Conservation (phyloP, 2,888 invertebrate species). For the Eristalis pertinax region DNA sequence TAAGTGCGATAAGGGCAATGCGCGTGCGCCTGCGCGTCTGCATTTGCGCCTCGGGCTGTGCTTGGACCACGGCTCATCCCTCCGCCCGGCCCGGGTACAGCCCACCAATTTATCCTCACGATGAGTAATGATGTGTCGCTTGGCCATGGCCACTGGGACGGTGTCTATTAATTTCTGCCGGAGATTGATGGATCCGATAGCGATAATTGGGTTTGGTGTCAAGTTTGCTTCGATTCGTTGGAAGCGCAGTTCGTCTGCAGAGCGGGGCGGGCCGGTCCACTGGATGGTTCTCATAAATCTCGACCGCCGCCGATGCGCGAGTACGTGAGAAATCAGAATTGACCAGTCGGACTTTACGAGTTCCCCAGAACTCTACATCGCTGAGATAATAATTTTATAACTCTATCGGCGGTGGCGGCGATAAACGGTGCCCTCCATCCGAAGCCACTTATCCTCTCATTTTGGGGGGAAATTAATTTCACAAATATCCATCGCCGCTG, state of each 20-base stretch:
- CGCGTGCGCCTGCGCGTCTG: not conserved
- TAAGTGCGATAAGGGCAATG: slow-evolving; percentile 44
- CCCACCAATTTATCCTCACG: slow-evolving; percentile 58
- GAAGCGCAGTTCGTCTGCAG: slow-evolving; percentile 51
- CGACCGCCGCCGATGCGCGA: not conserved
- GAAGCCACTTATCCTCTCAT: slow-evolving; percentile 18
- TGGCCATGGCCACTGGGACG: slow-evolving; percentile 24
- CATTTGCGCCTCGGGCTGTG: slow-evolving; percentile 43
- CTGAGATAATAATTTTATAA: slow-evolving; percentile 62
- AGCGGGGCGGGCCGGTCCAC: too few species aligned
- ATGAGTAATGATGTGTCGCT: slow-evolving; percentile 67
- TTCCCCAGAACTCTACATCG: slow-evolving; percentile 32
- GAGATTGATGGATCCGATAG: slow-evolving; percentile 64
- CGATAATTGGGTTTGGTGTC: slow-evolving; percentile 68
- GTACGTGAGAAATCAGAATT: slow-evolving; percentile 47
- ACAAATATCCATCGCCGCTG: slow-evolving; percentile 41
- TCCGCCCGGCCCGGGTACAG: slow-evolving; percentile 48
- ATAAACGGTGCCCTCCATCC: not conserved
- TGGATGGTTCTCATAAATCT: slow-evolving; percentile 49
- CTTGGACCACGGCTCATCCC: slow-evolving; percentile 26
- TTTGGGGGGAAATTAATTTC: slow-evolving; percentile 64
- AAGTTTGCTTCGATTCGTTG: slow-evolving; percentile 59
- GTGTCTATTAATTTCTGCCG: slow-evolving; percentile 46
- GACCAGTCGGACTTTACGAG: slow-evolving; percentile 29
- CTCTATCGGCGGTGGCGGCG: slow-evolving; percentile 25